phyloP scores from a whole-genome alignment of 2,888 invertebrate species.

The Glyphotaelius pellucidus region DNA sequence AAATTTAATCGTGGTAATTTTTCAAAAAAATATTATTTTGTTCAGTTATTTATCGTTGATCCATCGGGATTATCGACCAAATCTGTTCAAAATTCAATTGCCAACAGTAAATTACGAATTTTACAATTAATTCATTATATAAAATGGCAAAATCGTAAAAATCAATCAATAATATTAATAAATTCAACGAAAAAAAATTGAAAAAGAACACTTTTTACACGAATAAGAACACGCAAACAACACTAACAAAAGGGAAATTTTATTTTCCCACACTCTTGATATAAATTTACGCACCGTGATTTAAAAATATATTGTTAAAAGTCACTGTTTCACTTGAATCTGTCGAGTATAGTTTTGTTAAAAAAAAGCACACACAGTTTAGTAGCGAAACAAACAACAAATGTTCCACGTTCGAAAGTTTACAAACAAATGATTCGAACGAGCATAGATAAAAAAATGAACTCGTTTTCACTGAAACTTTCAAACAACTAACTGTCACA shows the following conservation, averaged over 20 bases:
- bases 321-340: not conserved
- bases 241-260: not conserved
- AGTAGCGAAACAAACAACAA: not conserved
- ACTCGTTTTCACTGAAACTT: slow-evolving; percentile 41
- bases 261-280: not conserved
- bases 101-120: not conserved
- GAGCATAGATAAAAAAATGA: slow-evolving; percentile 23
- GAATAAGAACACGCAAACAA: not conserved
- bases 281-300: not conserved
- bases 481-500: slow-evolving; percentile 6
- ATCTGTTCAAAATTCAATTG: not conserved
- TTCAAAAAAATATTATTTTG: not conserved
- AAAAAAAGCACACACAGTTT: not conserved
- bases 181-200: not conserved
- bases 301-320: not conserved
- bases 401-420: slow-evolving; percentile 20
- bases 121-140: not conserved
- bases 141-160: not conserved
- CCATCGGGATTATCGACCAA: not conserved
- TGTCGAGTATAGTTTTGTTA: not conserved
- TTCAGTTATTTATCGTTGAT: not conserved
- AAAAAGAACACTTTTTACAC: not conserved
- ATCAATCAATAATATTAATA: not conserved
- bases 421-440: slow-evolving; percentile 23
- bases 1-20: too few relatives aligned